Evolutionary conservation across 2,113 vertebrate species (phyloP), one percentile per base, ranked within the genome.

Genomic region (Rhineura floridana): DNA sequence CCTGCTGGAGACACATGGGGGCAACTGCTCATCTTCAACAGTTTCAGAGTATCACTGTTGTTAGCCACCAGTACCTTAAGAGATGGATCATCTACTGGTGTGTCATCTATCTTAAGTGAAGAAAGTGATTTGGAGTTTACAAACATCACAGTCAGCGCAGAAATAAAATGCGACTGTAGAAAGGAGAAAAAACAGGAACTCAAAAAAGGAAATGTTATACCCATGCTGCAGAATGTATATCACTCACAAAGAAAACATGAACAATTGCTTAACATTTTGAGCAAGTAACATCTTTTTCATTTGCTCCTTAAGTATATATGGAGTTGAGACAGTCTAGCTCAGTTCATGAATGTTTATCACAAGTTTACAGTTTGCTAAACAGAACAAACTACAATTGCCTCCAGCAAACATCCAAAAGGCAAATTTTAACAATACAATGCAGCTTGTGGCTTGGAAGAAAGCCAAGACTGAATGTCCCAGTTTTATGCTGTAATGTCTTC

Each of bases 1-100:
- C 98, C 98, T 96, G 98, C 98, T 89, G 98, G 98, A 94, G 98
- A 98, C 91, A 98, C 98, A 46, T 98, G 98, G 86, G 98, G 98
- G 90, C 98, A 99, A 92, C 98, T 99, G 97, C 98, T 99, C 98
- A 99, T 99, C 95, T 99, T 99, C 91, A 99, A 95, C 86, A 99
- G 94, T 88, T 98, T 99, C 48, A 99, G 97, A 0, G 98, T 99
- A 91, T 99, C 98, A 0, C 98, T 99, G 96, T 99, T 99, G 93
- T 99, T 99, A 91, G 98, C 98, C 94, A 99, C 98, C 44, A 99
- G 95, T 48, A 99, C 98, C 95, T 99, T 99, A 75, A 99, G 97
- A 44, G 98, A 99, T 0, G 98, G 98, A 88, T 99, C 98, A 55
- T 99, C 98, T 46, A 99, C 98, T 2, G 98, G 98, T 28, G 98